Evolutionary conservation across 2,113 vertebrate species (phyloP).

Genomic region (Calidris pygmaea): DNA sequence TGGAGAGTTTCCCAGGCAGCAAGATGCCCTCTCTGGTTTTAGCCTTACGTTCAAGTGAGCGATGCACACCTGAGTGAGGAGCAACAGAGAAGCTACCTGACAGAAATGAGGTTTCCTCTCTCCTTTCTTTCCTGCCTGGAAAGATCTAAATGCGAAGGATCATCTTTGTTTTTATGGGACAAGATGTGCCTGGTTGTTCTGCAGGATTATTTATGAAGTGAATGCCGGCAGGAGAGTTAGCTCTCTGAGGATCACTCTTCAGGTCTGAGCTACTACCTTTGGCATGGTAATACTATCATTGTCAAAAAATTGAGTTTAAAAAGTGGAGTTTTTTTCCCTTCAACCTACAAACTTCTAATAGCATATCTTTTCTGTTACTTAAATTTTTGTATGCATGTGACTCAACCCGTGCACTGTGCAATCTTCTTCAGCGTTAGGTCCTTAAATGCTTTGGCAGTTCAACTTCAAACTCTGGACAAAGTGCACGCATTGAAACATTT

Average conservation of each 20-base stretch:
- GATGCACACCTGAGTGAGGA: not conserved
- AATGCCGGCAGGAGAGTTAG: not conserved
- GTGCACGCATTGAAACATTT: not conserved
- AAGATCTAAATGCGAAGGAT: not conserved
- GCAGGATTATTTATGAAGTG: slow-evolving; percentile 24
- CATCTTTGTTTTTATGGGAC: not conserved
- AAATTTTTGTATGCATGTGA: not conserved
- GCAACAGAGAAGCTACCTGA: not conserved
- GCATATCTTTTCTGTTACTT: not conserved
- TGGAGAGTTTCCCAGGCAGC: not conserved
- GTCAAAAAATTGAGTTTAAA: not conserved
- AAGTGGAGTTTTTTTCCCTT: not conserved
- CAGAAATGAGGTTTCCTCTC: not conserved
- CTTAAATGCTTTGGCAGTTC: not conserved
- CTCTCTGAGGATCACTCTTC: not conserved
- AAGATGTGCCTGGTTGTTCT: slow-evolving; percentile 3
- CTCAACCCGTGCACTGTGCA: not conserved
- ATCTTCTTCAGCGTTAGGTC: not conserved
- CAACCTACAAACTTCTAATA: not conserved
- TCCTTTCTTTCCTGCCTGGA: not conserved
- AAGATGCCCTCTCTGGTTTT: not conserved
- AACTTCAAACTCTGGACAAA: not conserved
- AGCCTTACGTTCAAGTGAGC: not conserved
- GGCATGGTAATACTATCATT: not conserved
- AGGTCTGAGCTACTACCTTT: not conserved